Percentiles rank a stretch among this genome's conserved stretches.
These are phyloP conservation scores for Anagrus nilaparvatae DNA, from an alignment of 1,140 invertebrate genomes.

Conservation along the genomic window DNA sequence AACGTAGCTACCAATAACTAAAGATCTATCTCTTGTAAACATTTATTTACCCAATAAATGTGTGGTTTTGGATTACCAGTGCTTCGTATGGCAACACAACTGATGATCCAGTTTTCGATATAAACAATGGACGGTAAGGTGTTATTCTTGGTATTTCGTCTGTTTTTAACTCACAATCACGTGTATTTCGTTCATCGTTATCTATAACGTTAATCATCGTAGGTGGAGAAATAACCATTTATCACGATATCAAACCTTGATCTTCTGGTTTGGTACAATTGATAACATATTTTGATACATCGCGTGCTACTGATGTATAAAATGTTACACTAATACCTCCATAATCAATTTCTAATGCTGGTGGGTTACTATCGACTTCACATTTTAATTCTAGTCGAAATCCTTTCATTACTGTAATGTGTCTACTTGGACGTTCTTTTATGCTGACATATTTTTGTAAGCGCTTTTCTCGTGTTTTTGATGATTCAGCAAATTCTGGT, in stretches of 20 bases:
- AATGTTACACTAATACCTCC: conserved; percentile 20
- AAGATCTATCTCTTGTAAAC: conserved; percentile 56
- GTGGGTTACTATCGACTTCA: conserved; percentile 55
- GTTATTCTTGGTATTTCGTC: conserved; percentile 16
- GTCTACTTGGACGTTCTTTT: too few relatives aligned
- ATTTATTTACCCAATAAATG: conserved; percentile 54
- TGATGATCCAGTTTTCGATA: conserved; percentile 47
- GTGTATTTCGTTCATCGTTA: not conserved
- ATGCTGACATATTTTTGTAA: too few relatives aligned
- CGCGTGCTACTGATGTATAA: conserved; percentile 45
- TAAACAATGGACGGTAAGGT: conserved; percentile 18
- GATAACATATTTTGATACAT: conserved; percentile 56
- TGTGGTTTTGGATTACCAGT: conserved; percentile 52
- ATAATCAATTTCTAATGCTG: conserved; percentile 40
- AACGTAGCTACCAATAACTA: conserved; percentile 59
- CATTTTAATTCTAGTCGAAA: conserved; percentile 52
- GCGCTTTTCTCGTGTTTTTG: too few relatives aligned
- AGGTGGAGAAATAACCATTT: conserved; percentile 41
- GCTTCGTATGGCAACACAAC: conserved; percentile 61
- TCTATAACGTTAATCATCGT: conserved; percentile 31
- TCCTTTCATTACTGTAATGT: too few relatives aligned
- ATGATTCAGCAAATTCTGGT: too few relatives aligned
- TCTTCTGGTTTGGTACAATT: conserved; percentile 48
- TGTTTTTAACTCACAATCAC: not conserved
- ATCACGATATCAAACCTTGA: conserved; percentile 58